Percentiles rank a stretch among this genome's conserved stretches.
Conservation (phyloP, 2,113 vertebrate genomes). For the Hemiprocne comata region DNA sequence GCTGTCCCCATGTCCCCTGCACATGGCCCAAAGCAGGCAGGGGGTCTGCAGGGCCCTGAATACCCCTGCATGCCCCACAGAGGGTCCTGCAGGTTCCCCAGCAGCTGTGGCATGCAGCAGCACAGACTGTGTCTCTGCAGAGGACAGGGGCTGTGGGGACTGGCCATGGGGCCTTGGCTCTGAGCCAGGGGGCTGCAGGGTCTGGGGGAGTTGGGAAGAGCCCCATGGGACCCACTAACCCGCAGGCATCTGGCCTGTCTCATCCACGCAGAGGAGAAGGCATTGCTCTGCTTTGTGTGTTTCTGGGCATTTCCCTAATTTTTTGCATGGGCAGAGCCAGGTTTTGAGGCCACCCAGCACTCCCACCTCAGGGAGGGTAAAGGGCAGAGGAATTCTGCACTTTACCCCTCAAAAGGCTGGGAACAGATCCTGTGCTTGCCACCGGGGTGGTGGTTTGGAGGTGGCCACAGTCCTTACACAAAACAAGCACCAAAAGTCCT, state of each 20-base stretch:
- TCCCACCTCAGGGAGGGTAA: neutral
- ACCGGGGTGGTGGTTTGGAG: neutral
- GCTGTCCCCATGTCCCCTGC: neutral
- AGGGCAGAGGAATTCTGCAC: neutral
- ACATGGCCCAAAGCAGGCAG: accelerated
- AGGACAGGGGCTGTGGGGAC: too few species aligned
- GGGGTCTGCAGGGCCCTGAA: neutral
- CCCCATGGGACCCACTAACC: neutral
- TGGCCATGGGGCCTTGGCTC: too few species aligned
- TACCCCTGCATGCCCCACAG: accelerated
- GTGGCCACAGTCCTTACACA: too few species aligned
- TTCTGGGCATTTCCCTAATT: neutral
- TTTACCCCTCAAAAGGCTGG: neutral
- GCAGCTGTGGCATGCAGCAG: too few species aligned
- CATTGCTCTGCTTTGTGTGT: neutral
- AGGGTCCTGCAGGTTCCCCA: too few species aligned
- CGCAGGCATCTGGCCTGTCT: too few species aligned
- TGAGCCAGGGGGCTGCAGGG: too few species aligned
- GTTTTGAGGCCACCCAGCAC: neutral
- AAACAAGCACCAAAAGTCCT: neutral
- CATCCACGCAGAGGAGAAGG: too few species aligned
- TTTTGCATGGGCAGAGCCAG: neutral
- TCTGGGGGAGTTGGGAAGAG: too few species aligned
- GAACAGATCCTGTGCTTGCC: neutral
- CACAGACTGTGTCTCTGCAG: too few species aligned